phyloP scores from a whole-genome alignment of 2,888 invertebrate species.

The Epinotia ramella region DNA sequence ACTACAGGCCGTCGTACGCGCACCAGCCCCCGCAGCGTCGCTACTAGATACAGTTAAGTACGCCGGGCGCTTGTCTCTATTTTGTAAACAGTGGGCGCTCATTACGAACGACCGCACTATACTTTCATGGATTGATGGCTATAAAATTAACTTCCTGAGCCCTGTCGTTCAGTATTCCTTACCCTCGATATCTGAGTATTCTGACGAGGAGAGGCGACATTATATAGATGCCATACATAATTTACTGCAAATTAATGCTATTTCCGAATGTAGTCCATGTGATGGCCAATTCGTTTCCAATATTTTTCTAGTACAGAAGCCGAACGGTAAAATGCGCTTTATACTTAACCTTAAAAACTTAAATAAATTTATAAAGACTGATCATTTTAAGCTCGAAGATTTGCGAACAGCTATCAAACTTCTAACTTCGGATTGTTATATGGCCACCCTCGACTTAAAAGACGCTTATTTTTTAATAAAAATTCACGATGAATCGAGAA shows the following conservation, averaged over 20 bases:
- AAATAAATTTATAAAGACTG: constrained; percentile 20
- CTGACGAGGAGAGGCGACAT: not conserved
- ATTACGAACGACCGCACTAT: constrained; percentile 3
- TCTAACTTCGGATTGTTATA: not conserved
- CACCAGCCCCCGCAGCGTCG: not conserved
- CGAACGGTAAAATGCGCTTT: constrained; percentile 27
- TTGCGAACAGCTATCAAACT: constrained; percentile 27
- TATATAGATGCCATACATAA: constrained; percentile 7
- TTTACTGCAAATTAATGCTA: not conserved
- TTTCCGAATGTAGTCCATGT: constrained; percentile 7
- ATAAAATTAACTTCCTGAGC: not conserved
- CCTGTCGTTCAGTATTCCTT: not conserved
- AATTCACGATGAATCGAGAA: too few relatives aligned
- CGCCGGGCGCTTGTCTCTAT: constrained; percentile 1
- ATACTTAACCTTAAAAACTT: constrained; percentile 25
- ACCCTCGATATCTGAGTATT: not conserved
- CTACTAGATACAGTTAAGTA: constrained; percentile 11
- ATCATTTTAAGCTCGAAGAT: constrained; percentile 30
- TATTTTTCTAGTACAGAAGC: constrained; percentile 25
- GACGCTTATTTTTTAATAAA: constrained; percentile 38
- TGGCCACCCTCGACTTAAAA: constrained; percentile 21
- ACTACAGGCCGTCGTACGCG: constrained; percentile 13
- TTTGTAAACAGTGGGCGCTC: constrained; percentile 4
- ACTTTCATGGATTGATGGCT: constrained; percentile 8
- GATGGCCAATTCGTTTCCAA: constrained; percentile 17